Evolutionary conservation across 2,113 vertebrate species (phyloP).

Genomic region (Salvator merianae): DNA sequence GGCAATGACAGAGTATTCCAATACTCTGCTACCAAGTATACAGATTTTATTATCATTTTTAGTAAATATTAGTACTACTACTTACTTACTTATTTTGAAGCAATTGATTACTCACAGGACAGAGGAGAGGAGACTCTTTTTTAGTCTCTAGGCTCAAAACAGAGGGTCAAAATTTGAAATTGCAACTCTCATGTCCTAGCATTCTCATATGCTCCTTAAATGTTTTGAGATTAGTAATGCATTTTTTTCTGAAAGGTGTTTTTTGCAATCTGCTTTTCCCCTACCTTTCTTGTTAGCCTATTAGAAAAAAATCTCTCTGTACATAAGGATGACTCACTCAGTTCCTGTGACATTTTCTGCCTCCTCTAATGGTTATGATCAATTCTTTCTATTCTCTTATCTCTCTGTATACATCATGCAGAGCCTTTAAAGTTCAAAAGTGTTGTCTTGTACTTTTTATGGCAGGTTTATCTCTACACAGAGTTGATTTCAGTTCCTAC

Average conservation of each 20-base stretch:
- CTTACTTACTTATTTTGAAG: neutral
- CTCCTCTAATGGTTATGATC: neutral
- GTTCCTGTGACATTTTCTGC: neutral
- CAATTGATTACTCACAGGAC: neutral
- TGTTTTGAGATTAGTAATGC: neutral
- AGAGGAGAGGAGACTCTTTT: neutral
- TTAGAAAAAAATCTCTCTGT: neutral
- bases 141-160: neutral
- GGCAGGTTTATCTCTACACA: neutral
- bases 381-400: slow-evolving; percentile 9
- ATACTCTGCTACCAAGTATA: neutral
- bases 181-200: neutral
- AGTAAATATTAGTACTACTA: too few relatives aligned
- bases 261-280: neutral
- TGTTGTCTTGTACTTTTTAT: neutral
- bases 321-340: neutral
- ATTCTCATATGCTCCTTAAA: neutral
- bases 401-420: neutral
- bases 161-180: neutral
- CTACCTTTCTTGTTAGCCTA: neutral
- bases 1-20: neutral
- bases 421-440: slow-evolving; percentile 5
- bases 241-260: neutral
- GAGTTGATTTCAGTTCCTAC: slow-evolving; percentile 2
- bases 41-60: neutral